These are phyloP conservation scores for Cariama cristata DNA, from an alignment of 2,113 vertebrate genomes.

Conservation along the genomic window DNA sequence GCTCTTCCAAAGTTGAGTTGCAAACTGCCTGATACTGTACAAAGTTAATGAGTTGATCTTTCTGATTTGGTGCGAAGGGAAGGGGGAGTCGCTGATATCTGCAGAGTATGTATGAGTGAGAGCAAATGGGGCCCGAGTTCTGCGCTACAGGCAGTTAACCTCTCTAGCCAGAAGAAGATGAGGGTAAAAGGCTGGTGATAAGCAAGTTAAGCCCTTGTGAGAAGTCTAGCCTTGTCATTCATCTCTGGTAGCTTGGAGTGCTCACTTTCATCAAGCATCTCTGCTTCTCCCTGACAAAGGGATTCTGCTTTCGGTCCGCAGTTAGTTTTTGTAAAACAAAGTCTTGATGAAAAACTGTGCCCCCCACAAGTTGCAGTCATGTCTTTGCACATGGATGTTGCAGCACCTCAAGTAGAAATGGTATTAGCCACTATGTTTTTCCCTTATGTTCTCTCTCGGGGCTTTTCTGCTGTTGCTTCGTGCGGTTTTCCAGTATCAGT, in stretches of 20 bases:
- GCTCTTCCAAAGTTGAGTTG: not conserved
- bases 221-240: not conserved
- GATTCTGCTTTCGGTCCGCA: not conserved
- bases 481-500: constrained; percentile 30
- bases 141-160: not conserved
- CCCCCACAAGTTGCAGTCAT: not conserved
- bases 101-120: not conserved
- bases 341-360: not conserved
- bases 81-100: not conserved
- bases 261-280: not conserved
- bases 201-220: not conserved
- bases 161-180: not conserved
- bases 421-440: not conserved
- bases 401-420: not conserved
- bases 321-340: not conserved
- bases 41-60: not conserved
- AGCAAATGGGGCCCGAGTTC: not conserved
- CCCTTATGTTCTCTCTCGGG: not conserved
- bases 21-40: not conserved
- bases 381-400: not conserved
- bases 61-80: not conserved
- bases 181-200: not conserved
- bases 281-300: not conserved
- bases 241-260: not conserved
- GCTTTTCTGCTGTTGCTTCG: not conserved